Conservation (phyloP, 2,888 invertebrate species). For the Rapana venosa region DNA sequence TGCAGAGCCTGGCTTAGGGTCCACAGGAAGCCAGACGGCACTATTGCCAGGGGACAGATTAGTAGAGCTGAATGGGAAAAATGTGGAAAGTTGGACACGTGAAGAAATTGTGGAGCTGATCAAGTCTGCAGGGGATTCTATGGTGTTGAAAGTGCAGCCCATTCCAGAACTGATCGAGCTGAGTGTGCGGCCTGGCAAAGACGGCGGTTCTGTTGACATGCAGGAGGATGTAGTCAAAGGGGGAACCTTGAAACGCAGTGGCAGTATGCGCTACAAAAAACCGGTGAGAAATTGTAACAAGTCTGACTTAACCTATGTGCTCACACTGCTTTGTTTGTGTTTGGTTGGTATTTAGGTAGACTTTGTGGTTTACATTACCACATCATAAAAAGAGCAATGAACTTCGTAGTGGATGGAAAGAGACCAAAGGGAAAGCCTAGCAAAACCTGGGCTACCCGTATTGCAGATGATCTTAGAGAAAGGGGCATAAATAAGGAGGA, state of each 20-base stretch:
- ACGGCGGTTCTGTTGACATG: constrained; percentile 85
- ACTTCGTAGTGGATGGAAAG: too few relatives aligned
- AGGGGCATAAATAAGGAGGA: too few relatives aligned
- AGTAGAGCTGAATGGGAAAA: constrained; percentile 91
- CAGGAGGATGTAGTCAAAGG: constrained; percentile 84
- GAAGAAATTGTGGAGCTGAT: constrained; percentile 97
- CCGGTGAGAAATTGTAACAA: constrained; percentile 62
- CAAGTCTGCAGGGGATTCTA: constrained; percentile 68
- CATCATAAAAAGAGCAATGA: too few relatives aligned
- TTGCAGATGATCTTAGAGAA: too few relatives aligned
- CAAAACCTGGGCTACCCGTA: too few relatives aligned
- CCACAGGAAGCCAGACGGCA: constrained; percentile 86
- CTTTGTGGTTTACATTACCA: too few relatives aligned
- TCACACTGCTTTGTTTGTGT: too few relatives aligned
- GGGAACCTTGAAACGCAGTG: constrained; percentile 90
- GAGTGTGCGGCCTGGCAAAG: constrained; percentile 86
- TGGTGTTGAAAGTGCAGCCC: constrained; percentile 93
- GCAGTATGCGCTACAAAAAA: constrained; percentile 79
- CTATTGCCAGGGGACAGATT: constrained; percentile 96
- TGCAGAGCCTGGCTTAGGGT: constrained; percentile 90
- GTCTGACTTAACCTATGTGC: background rate
- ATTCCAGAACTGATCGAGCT: constrained; percentile 94
- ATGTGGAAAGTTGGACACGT: constrained; percentile 90
- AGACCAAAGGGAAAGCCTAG: too few relatives aligned
- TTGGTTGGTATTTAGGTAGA: too few relatives aligned